These are phyloP conservation scores for Strix aluco DNA, from an alignment of 2,113 vertebrate genomes.

Conservation along the genomic window DNA sequence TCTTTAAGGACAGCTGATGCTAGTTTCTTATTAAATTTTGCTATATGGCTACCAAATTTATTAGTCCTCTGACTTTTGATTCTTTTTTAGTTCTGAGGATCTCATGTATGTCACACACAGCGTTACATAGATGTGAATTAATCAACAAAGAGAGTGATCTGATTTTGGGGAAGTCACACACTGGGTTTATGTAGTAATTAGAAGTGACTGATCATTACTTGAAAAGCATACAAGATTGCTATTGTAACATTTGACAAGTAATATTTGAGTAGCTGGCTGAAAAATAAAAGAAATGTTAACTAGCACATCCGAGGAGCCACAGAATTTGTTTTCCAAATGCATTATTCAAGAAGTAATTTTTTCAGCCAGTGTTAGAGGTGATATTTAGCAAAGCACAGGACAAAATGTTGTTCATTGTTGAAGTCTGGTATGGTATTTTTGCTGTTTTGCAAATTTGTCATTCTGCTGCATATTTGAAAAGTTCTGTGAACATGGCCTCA, in stretches of 20 bases:
- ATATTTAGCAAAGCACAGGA: not conserved
- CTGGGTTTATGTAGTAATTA: not conserved
- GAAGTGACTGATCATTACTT: not conserved
- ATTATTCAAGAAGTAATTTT: constrained; percentile 26
- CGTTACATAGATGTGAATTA: not conserved
- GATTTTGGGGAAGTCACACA: not conserved
- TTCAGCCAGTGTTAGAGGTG: not conserved
- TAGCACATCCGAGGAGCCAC: not conserved
- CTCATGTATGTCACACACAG: not conserved
- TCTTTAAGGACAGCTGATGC: not conserved
- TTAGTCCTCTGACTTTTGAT: not conserved
- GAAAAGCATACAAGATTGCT: not conserved
- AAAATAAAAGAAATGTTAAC: not conserved
- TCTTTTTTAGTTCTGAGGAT: not conserved
- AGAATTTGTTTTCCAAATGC: not conserved
- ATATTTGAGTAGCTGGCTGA: not conserved
- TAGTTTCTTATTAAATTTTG: not conserved
- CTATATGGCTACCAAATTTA: not conserved
- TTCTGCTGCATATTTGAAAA: not conserved
- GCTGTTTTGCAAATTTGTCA: not conserved
- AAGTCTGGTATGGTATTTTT: not conserved
- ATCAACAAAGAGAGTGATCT: not conserved
- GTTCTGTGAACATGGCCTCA: not conserved
- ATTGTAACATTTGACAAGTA: not conserved
- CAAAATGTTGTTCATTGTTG: not conserved